A percentile compares a stretch with the other conserved stretches of the same genome.
phyloP scores from a whole-genome alignment of 1,140 invertebrate genomes.

The Drosophila albomicans region DNA sequence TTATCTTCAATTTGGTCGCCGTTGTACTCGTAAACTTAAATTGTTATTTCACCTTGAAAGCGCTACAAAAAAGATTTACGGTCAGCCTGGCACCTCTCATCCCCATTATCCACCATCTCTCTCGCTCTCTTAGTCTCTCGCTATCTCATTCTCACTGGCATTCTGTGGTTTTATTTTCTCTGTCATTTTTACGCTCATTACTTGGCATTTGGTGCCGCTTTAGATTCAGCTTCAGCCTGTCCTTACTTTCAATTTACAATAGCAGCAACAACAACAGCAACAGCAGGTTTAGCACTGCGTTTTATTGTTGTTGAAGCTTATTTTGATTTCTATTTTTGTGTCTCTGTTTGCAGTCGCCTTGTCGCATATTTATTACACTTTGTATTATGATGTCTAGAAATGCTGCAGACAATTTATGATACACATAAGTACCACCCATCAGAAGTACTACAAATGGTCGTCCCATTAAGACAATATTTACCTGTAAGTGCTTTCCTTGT shows the following conservation, averaged over 20 bases:
- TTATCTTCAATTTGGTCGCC: slow-evolving; percentile 36
- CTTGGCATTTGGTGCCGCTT: slow-evolving; percentile 63
- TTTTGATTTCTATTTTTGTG: slow-evolving; percentile 70
- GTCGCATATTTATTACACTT: slow-evolving; percentile 73
- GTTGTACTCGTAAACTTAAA: slow-evolving; percentile 75
- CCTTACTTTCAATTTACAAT: slow-evolving; percentile 37
- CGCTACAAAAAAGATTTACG: slow-evolving; percentile 77
- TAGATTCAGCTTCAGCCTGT: background rate
- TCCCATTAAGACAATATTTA: slow-evolving; percentile 48
- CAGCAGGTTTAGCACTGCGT: background rate
- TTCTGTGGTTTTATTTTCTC: slow-evolving; percentile 43
- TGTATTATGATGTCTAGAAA: slow-evolving; percentile 75
- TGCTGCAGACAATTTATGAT: slow-evolving; percentile 73
- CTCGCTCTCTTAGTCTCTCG: background rate
- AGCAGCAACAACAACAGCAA: slow-evolving; percentile 34
- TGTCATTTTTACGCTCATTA: slow-evolving; percentile 78
- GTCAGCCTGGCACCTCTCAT: slow-evolving; percentile 60
- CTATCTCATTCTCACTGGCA: background rate
- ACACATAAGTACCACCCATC: slow-evolving; percentile 21
- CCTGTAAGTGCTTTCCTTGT: slow-evolving; percentile 28
- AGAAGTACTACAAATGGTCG: slow-evolving; percentile 32
- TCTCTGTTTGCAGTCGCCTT: slow-evolving; percentile 44
- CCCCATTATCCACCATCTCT: background rate
- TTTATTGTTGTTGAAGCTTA: slow-evolving; percentile 55
- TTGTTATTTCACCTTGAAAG: slow-evolving; percentile 81